Percentiles rank a stretch among this genome's conserved stretches.
phyloP scores from a whole-genome alignment of 2,113 vertebrate species.

The Micromys minutus region DNA sequence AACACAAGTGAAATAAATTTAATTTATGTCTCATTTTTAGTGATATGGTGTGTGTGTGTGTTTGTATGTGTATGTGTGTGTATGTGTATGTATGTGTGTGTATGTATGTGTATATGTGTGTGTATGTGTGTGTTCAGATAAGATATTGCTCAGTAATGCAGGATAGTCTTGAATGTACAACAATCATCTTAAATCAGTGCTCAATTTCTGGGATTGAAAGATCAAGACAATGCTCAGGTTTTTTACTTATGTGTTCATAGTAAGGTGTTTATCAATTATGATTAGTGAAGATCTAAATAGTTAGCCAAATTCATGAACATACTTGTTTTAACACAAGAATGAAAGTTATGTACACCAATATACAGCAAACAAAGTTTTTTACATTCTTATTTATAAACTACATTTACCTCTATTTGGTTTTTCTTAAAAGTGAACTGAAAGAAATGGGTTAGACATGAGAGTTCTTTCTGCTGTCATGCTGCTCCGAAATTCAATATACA shows the following conservation, averaged over 20 bases:
- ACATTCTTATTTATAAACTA: neutral
- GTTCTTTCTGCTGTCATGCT: neutral
- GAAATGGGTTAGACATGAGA: neutral
- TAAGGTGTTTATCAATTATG: neutral
- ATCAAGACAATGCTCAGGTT: neutral
- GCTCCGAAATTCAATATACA: neutral
- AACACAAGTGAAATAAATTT: neutral
- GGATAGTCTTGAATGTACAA: neutral
- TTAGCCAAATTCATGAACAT: neutral
- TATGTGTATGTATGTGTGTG: too few species aligned
- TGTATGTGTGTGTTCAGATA: neutral
- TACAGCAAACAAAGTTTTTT: neutral
- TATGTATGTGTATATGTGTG: too few species aligned
- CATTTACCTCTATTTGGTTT: neutral
- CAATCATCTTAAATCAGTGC: neutral
- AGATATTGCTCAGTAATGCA: neutral
- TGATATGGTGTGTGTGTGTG: too few species aligned
- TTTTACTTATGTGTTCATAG: neutral
- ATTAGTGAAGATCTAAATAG: neutral
- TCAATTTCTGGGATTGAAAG: neutral
- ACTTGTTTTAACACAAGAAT: neutral
- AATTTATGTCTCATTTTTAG: neutral
- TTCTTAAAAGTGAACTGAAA: conserved; percentile 25
- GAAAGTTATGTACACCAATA: too few species aligned
- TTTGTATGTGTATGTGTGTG: too few species aligned